Evolutionary conservation across 2,113 vertebrate species (phyloP).

Genomic region (Eurypyga helias): DNA sequence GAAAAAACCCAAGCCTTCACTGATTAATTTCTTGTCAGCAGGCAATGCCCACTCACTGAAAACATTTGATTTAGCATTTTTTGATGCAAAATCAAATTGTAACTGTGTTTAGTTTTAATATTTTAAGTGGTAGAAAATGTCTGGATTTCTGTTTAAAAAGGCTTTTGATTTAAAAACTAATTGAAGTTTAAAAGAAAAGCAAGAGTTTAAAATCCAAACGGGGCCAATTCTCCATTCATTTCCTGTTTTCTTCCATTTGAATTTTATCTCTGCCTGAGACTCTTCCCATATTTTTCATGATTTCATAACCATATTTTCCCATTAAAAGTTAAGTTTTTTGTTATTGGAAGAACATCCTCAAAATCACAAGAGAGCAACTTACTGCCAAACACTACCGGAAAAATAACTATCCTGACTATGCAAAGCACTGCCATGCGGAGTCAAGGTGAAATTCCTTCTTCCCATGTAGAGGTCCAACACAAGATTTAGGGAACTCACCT

Average conservation of each 20-base stretch:
- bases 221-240: neutral
- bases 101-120: neutral
- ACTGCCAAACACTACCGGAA: neutral
- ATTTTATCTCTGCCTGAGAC: conserved; percentile 43
- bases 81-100: neutral
- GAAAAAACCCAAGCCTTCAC: neutral
- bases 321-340: neutral
- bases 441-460: neutral
- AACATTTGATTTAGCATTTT: neutral
- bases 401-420: neutral
- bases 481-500: neutral
- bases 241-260: conserved; percentile 40
- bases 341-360: conserved; percentile 28
- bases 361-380: conserved; percentile 16
- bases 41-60: neutral
- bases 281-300: conserved; percentile 14
- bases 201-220: conserved; percentile 11
- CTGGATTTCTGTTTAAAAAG: neutral
- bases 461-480: neutral
- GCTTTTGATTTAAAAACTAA: neutral
- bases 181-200: neutral
- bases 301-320: conserved; percentile 38
- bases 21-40: neutral
- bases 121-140: neutral
- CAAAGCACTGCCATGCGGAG: neutral